These are phyloP conservation scores for Archilochus colubris DNA, from an alignment of 2,113 vertebrate species.

Conservation along the genomic window DNA sequence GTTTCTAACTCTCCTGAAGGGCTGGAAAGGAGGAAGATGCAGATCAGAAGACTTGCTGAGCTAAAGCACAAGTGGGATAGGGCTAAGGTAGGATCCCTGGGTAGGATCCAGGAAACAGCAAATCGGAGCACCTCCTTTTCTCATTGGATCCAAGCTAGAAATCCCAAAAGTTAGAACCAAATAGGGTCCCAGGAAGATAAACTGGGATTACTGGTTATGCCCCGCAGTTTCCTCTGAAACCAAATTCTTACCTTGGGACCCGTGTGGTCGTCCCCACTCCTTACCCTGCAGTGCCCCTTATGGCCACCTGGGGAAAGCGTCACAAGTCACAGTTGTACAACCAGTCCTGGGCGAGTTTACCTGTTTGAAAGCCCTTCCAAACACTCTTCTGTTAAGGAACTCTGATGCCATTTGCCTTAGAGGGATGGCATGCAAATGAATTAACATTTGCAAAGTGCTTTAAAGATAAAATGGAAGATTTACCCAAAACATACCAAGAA, in stretches of 20 bases:
- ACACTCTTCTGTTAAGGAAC: not conserved
- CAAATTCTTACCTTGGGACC: not conserved
- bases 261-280: not conserved
- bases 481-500: not conserved
- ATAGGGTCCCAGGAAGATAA: too few relatives aligned
- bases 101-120: not conserved
- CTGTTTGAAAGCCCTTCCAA: not conserved
- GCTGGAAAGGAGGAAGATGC: not conserved
- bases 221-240: not conserved
- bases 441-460: not conserved
- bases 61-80: not conserved
- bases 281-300: conserved; percentile 58
- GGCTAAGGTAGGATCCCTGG: not conserved
- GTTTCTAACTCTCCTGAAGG: not conserved
- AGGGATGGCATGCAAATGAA: not conserved
- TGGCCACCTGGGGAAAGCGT: not conserved
- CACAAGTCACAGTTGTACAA: not conserved
- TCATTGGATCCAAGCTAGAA: too few relatives aligned
- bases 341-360: not conserved
- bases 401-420: not conserved
- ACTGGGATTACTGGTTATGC: not conserved
- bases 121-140: not conserved
- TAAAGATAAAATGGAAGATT: not conserved
- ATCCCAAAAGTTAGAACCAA: too few relatives aligned
- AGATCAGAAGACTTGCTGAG: not conserved